Evolutionary conservation across 2,888 invertebrate species (phyloP).

Genomic region (Pherbina coryleti): DNA sequence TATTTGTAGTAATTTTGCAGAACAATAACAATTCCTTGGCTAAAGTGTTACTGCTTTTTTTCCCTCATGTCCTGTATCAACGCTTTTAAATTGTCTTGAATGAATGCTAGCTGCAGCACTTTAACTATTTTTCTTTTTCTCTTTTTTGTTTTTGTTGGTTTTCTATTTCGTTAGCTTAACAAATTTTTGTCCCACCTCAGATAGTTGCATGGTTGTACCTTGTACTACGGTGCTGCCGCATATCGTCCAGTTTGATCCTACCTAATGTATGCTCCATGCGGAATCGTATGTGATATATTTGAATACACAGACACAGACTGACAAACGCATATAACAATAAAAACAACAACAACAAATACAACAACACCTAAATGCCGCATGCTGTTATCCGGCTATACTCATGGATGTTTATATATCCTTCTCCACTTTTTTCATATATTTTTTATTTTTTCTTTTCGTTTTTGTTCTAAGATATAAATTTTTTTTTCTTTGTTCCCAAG

Average conservation of each 20-base stretch:
- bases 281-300: conserved; percentile 26
- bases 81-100: background rate
- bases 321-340: background rate
- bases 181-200: conserved; percentile 1
- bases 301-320: background rate
- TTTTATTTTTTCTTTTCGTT: background rate
- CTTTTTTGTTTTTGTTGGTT: background rate
- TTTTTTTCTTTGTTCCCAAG: background rate
- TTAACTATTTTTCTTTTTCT: background rate
- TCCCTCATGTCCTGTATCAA: background rate
- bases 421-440: conserved; percentile 2
- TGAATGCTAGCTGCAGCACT: background rate
- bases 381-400: conserved; percentile 30
- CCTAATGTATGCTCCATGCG: conserved; percentile 22
- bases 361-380: conserved; percentile 31
- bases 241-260: conserved; percentile 9
- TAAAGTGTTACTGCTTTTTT: background rate
- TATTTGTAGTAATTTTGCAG: too few relatives aligned
- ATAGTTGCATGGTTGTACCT: background rate
- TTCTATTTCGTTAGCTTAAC: background rate
- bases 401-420: conserved; percentile 24
- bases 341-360: background rate
- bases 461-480: too few relatives aligned
- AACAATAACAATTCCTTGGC: too few relatives aligned
- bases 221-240: background rate